A percentile compares a stretch with the other conserved stretches of the same genome.
Conservation (phyloP, 2,113 vertebrate species). For the human region GRCh38 chr2:102311001-102311500, state of each 20-base stretch:
- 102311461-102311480: slow-evolving; percentile 63
- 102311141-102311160: too few species aligned
- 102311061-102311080: too few species aligned
- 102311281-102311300: neutral
- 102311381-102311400: neutral
- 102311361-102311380: neutral
- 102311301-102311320: neutral
- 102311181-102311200: too few species aligned
- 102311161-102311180: neutral
- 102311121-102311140: too few species aligned
- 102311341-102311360: neutral
- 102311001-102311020: neutral
- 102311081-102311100: too few species aligned
- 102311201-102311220: neutral
- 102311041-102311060: neutral
- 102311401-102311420: neutral
- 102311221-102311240: neutral
- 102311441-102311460: slow-evolving; percentile 28
- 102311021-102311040: neutral
- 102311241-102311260: neutral
- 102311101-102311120: too few species aligned
- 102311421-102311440: neutral
- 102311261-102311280: neutral
- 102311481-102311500: slow-evolving; percentile 45
- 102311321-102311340: neutral